A percentile compares a stretch with the other conserved stretches of the same genome.
Evolutionary conservation across 2,113 vertebrate genomes (phyloP).

Genomic region (Arothron firmamentum): DNA sequence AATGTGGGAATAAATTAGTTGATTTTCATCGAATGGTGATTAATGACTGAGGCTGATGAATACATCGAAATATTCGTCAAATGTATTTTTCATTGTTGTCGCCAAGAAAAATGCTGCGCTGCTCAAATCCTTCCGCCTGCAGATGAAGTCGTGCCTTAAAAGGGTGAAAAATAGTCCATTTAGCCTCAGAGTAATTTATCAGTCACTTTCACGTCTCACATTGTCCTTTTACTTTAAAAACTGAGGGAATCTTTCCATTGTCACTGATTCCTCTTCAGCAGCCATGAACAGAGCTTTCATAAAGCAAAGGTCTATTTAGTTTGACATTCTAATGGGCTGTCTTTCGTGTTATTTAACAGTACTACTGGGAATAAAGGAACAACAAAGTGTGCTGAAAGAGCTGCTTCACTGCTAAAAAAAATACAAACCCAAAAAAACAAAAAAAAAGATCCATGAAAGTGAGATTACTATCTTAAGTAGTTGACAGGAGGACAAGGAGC

Average conservation of each 20-base stretch:
- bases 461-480: slow-evolving; percentile 33
- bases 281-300: slow-evolving; percentile 3
- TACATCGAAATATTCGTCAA: slow-evolving; percentile 51
- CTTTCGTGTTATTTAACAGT: slow-evolving; percentile 7
- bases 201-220: not conserved
- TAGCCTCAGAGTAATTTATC: not conserved
- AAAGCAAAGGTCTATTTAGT: slow-evolving; percentile 16
- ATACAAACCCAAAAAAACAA: slow-evolving; percentile 24
- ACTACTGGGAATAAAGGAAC: slow-evolving; percentile 13
- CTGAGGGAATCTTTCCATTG: not conserved
- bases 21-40: slow-evolving; percentile 58
- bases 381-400: slow-evolving; percentile 14
- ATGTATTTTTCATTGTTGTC: no score
- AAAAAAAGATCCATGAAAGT: slow-evolving; percentile 17
- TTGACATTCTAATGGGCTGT: slow-evolving; percentile 5
- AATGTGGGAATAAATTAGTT: slow-evolving; percentile 62
- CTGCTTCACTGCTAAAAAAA: slow-evolving; percentile 10
- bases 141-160: not conserved
- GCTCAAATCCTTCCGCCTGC: not conserved
- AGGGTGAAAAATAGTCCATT: not conserved
- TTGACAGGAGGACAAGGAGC: slow-evolving; percentile 16
- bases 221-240: slow-evolving; percentile 5
- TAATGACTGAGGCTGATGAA: slow-evolving; percentile 57
- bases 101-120: no score
- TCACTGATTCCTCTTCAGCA: not conserved